Evolutionary conservation across 2,797 vertebrate genomes (phyloP), one percentile per base, ranked within the genome.

Genomic region (Rhinatrema bivittatum): DNA sequence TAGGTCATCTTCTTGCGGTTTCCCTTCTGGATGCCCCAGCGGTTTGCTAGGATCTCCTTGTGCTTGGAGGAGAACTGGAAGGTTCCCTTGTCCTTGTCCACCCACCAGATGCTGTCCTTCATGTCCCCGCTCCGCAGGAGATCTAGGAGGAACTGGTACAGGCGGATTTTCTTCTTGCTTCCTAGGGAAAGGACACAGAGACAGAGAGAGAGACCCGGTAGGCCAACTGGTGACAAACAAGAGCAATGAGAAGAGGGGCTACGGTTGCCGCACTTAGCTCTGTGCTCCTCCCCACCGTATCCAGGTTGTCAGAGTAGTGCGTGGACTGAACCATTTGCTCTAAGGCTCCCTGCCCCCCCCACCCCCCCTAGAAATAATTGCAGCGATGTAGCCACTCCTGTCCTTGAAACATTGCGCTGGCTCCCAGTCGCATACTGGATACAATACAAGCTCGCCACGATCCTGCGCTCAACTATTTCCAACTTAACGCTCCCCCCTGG

Each of bases 51-150:
- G 4, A 81, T 89, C 64, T 99, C 96, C 79, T 99, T 99, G 85
- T 99, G 94, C 75, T 98, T 98, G 59, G 96, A 99, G 7, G 96
- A 99, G 82, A 99, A 99, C 79, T 98, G 94, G 76, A 99, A 99
- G 46, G 90, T 91, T 53, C 96, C 96, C 56, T 97, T 98, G 65
- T 98, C 94, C 72, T 91, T 89, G 82, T 98, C 94, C 63, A 98
- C 91, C 96, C 96, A 99, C 96, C 96, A 99, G 81, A 99, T 94
- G 84, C 96, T 96, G 61, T 99, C 94, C 71, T 97, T 97, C 96
- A 99, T 98, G 56, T 97, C 94, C 24, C 94, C 93, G 0, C 82
- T 93, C 48, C 90, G 88, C 56, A 99, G 85, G 51, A 99, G 90
- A 65, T 98, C 93, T 58, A 99, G 70, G 67, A 99, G 89, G 76